Percentiles rank a stretch among this genome's conserved stretches.
Conservation (phyloP, 1,140 invertebrate species). For the Leptinotarsa lineolata region DNA sequence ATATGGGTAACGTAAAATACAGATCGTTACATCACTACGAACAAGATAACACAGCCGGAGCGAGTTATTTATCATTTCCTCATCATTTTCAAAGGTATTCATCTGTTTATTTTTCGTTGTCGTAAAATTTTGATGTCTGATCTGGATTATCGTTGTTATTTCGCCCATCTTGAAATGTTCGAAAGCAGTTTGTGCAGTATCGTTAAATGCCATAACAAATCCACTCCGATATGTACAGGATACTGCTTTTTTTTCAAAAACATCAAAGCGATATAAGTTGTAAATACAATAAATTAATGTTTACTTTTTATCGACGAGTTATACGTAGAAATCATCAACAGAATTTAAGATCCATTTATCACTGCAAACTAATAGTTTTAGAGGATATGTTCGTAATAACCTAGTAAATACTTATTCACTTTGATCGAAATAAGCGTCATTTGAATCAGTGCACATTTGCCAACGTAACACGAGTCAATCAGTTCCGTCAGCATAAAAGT, state of each 20-base stretch:
- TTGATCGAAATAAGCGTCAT: too few relatives aligned
- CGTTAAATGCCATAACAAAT: background rate
- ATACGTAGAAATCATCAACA: background rate
- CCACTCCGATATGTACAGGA: background rate
- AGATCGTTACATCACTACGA: too few relatives aligned
- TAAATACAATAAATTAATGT: background rate
- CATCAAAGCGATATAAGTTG: background rate
- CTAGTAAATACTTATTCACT: too few relatives aligned
- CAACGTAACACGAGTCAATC: too few relatives aligned
- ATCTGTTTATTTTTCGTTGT: background rate
- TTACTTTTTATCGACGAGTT: background rate
- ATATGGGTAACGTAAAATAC: too few relatives aligned
- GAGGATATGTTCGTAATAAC: background rate
- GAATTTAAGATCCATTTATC: slow-evolving; percentile 1
- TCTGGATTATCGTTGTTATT: background rate
- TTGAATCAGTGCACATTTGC: too few relatives aligned
- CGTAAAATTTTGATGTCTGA: background rate
- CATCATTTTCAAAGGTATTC: background rate
- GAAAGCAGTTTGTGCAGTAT: background rate
- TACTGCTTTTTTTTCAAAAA: background rate
- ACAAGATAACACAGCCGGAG: too few relatives aligned
- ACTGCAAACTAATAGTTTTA: background rate
- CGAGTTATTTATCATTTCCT: too few relatives aligned
- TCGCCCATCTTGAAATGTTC: background rate
- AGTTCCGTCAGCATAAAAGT: too few relatives aligned